Base-by-base conservation (phyloP, 2,797 vertebrate species). In the Petrocephalus sullivani region DNA sequence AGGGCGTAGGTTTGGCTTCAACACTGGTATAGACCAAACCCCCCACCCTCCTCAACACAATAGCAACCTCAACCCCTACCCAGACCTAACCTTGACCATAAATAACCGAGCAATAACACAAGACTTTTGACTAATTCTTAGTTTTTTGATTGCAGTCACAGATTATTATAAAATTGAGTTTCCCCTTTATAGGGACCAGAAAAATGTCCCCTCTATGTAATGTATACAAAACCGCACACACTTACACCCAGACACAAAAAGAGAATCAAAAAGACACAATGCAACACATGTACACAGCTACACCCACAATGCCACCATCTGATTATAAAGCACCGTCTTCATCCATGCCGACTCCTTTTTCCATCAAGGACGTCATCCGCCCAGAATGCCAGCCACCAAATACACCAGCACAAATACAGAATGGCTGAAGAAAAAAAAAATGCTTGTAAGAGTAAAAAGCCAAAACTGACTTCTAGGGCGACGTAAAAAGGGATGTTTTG, bases 401-500 rank as follows among this genome's bases (percentile, higher is more conserved):
- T 1, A 16, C 2, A 37, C 4, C 28, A 12, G 4, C 28, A 14
- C 4, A 75, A 53, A 83, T 1, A 83, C 78, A 21, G 78, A 82
- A n/a, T 83, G 7, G 19, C 37, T 41, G 28, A 12, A 21, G 37
- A 71, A 41, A 41, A 41, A 75, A 67, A 75, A 75, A 75, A 67
- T 33, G 67, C 1, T 75, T 33, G 14, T 19, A 41, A 75, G 67
- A 75, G 67, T 41, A 83, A n/a, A 85, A 28, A 57, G 9, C 12
- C 28, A 33, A 41, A 37, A 58, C 51, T 57, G 84, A 16, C 53
- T 57, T 85, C 54, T 54, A 58, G 53, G 53, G 53, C 21, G 21
- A 14, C 5, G n/a, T 19, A 28, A 56, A 85, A 85, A 57, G 85
- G 33, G 85, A 60, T 86, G 85, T 61, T 86, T 86, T 86, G 85